Evolutionary conservation across 2,888 invertebrate genomes (phyloP), one percentile per base, ranked within the genome.

Genomic region (Bhutanitis thaidina): DNA sequence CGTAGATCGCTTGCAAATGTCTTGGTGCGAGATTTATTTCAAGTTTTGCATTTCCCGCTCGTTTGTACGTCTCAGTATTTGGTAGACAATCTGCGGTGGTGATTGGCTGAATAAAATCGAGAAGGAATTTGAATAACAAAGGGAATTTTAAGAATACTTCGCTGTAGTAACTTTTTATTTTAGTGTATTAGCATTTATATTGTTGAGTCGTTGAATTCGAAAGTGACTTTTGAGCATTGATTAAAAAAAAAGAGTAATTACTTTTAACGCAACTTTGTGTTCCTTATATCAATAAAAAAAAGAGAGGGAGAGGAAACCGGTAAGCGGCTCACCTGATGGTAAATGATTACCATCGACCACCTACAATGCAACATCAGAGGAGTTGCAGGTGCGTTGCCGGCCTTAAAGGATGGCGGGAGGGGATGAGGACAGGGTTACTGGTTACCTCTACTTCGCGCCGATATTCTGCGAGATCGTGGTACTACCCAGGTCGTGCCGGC

Each of bases 1-100:
- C 62, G 62, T 59, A 63, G 70, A 70, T 72, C 70, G 62, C 63
- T 64, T 57, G 56, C 7, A 16, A 63, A 53, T 71, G 66, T 77
- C 76, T 79, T 77, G 69, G 67, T 68, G 58, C 55, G 62, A 74
- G 79, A 84, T 84, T 83, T 82, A 83, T 84, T 77, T 77, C 71
- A 69, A 74, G 72, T 80, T 84, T 81, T 78, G 79, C 76, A 77
- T 83, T 71, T 68, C 65, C 64, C 59, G 52, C 60, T 64, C 67
- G 65, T 69, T 68, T 66, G 68, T 65, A 67, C 67, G 64, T 69
- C 69, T 69, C 65, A 50, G 45, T 52, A 53, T 57, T 56, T 51
- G 54, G 48, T 49, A 61, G 64, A 64, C 64, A 64, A 67, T 67
- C 59, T 56, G 45, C 55, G 52, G 64, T 59, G 64, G 61, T 68